A percentile compares a stretch with the other conserved stretches of the same genome.
These are phyloP conservation scores for Erebia epiphron DNA, from an alignment of 2,888 invertebrate species.

Conservation along the genomic window DNA sequence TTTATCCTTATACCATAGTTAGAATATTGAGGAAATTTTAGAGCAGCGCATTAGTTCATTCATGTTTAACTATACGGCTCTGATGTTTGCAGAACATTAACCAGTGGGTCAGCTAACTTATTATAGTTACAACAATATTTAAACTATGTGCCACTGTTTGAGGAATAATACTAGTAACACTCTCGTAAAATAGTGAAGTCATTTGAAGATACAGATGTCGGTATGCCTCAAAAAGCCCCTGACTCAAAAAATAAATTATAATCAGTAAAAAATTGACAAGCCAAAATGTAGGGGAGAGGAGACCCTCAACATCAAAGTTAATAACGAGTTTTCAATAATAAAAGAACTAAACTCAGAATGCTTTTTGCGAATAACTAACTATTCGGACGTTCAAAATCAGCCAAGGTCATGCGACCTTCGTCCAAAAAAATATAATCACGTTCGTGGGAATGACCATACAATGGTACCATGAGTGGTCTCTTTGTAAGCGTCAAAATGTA, in stretches of 20 bases:
- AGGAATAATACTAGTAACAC: constrained; percentile 1
- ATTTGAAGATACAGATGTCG: background rate
- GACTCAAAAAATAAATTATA: background rate
- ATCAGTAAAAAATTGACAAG: background rate
- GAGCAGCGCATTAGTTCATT: constrained; percentile 11
- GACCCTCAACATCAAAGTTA: background rate
- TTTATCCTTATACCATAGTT: background rate
- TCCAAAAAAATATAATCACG: constrained; percentile 30
- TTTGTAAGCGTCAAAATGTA: constrained; percentile 19
- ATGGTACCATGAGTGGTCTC: constrained; percentile 28
- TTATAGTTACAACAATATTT: constrained; percentile 15
- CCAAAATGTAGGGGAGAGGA: background rate
- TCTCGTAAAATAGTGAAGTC: background rate
- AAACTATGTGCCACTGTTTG: constrained; percentile 24
- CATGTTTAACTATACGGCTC: constrained; percentile 18
- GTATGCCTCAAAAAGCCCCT: background rate
- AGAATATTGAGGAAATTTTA: background rate
- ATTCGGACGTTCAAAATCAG: constrained; percentile 22
- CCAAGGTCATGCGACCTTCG: constrained; percentile 39
- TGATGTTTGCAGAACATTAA: constrained; percentile 29
- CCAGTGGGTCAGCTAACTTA: constrained; percentile 23
- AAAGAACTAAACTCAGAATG: constrained; percentile 12
- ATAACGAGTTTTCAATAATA: constrained; percentile 22
- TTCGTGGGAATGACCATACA: constrained; percentile 37
- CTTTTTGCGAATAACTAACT: constrained; percentile 28